These are phyloP conservation scores for Eptatretus atami DNA, from an alignment of 2,797 vertebrate species.

Conservation along the genomic window DNA sequence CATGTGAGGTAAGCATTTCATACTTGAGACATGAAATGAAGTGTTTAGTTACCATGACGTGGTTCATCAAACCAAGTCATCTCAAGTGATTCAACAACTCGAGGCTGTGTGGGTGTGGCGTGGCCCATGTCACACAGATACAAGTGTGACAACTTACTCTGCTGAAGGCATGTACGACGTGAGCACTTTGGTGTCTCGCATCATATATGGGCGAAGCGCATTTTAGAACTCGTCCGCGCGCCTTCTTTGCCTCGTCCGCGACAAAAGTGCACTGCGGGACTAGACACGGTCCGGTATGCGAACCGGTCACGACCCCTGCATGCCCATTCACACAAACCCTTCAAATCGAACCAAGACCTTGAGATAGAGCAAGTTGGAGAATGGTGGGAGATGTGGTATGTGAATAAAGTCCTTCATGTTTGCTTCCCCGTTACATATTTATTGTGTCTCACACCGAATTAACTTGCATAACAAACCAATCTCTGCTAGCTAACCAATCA, in stretches of 20 bases:
- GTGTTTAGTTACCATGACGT: too few relatives aligned
- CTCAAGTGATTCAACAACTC: too few relatives aligned
- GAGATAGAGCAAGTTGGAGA: too few relatives aligned
- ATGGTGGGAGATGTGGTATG: too few relatives aligned
- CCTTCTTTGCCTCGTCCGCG: conserved; percentile 90
- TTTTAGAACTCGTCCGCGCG: conserved; percentile 98
- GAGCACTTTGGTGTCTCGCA: conserved; percentile 98
- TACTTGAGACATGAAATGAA: too few relatives aligned
- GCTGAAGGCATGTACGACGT: conserved; percentile 98
- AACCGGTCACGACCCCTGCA: conserved; percentile 67
- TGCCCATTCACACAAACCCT: conserved; percentile 98
- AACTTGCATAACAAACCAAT: too few relatives aligned
- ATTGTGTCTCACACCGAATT: too few relatives aligned
- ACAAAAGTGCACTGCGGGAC: conserved; percentile 99
- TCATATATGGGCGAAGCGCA: conserved; percentile 99
- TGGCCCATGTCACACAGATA: neutral
- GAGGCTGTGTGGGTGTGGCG: too few relatives aligned
- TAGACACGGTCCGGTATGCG: conserved; percentile 99
- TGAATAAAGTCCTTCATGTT: too few relatives aligned
- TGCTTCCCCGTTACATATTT: too few relatives aligned
- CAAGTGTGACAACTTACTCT: conserved; percentile 31
- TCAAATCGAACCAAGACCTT: conserved; percentile 22
- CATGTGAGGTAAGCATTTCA: neutral
- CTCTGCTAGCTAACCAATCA: too few relatives aligned
- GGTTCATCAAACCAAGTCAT: too few relatives aligned